Base-by-base conservation (phyloP, 2,888 invertebrate species). In the Malthinus seriepunctatus region DNA sequence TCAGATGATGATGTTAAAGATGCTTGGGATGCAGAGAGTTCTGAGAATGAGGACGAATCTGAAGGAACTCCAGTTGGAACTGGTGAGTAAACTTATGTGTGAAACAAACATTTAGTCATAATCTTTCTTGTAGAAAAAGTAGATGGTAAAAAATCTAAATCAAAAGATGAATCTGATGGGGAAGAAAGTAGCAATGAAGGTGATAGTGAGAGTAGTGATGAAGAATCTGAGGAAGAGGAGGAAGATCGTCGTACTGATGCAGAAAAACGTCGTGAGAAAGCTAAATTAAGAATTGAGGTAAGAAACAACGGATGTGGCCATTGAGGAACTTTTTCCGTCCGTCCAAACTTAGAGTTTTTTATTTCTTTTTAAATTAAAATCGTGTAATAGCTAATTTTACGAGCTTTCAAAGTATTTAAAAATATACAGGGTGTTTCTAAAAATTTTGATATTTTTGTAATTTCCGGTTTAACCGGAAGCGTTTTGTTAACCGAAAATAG, bases 11-110 rank as follows among this genome's bases (percentile, higher is more conserved):
- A 86, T 60, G 86, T 93, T 0, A 93, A 93, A 75, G 91, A 93
- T 70, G 85, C 91, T 0, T 93, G 93, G 93, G 93, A 93, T 78
- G 90, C 89, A 0, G 89, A 88, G 60, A 88, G 88, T 44, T 84
- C 84, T 5, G 85, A 81, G 14, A 5, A 23, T 3, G 84, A 82
- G 31, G 84, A 84, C 54, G 86, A 85, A 64, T 77, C 75, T 4
- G 78, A 78, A 52, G 79, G 81, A 71, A 51, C 15, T 10, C 62
- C 60, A 35, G 62, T 62, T 58, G 53, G 54, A 33, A 51, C 57
- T 65, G 45, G 46, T 46, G 34, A 34, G 34, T 32, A 12, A 14
- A 10, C n/a, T 42, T 15, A 10, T 42, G 2, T 23, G 23, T 23
- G 23, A 23, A 5, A 23, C 2, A 5, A 23, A 23, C 5, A 5